Percentiles rank a stretch among this genome's conserved stretches.
Conservation (phyloP, 2,113 vertebrate genomes). For the Taxidea taxus region DNA sequence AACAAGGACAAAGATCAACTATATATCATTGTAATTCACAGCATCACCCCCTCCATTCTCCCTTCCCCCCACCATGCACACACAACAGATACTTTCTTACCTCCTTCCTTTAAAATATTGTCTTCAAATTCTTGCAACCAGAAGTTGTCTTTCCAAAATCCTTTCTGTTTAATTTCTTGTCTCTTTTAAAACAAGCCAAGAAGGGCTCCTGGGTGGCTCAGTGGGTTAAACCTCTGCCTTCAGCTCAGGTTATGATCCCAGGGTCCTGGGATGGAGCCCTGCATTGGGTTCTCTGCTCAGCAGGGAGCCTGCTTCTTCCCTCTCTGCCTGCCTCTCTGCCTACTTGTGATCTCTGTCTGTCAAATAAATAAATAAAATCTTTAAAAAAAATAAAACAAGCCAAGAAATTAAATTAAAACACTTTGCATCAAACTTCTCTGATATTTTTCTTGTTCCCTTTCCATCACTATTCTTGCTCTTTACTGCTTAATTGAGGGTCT, state of each 20-base stretch:
- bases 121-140: background rate
- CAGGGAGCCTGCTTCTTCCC: no score
- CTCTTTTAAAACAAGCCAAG: background rate
- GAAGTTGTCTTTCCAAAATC: background rate
- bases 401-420: background rate
- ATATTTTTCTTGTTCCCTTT: background rate
- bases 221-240: no score
- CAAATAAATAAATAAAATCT: no score
- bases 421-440: background rate
- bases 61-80: no score
- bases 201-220: no score
- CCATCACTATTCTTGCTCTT: background rate
- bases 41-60: background rate
- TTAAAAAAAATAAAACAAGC: background rate
- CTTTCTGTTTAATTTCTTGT: conserved; percentile 17
- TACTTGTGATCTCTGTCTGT: no score
- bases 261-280: no score
- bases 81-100: background rate
- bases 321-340: no score
- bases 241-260: no score
- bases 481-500: background rate
- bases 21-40: background rate
- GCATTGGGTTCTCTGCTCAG: no score
- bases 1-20: background rate
- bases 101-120: background rate